Evolutionary conservation across 2,113 vertebrate species (phyloP), one percentile per base, ranked within the genome.

Genomic region (Xenopus laevis): DNA sequence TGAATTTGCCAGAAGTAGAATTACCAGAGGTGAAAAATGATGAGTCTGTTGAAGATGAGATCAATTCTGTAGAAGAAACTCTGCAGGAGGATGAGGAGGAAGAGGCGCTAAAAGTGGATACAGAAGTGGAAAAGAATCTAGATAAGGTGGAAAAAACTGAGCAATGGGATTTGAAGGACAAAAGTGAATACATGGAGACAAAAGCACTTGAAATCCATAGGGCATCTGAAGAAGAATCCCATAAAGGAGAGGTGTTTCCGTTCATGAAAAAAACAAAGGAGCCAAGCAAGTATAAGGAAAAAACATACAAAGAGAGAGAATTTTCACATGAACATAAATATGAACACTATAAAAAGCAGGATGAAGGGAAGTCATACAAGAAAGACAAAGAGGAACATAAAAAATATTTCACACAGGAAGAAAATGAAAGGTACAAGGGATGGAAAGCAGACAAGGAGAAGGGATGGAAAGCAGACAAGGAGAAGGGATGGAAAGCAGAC

Each of bases 361-460:
- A 70, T 21, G 68, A 7, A 40, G 67, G 50, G 13, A 77, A 70
- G 50, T 11, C 23, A 55, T 46, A 57, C 47, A 64, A 45, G 62
- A 70, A 77, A 16, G 60, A 55, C 23, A 77, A 21, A 20, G 67
- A 79, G 30, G 53, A 71, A 17, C 45, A 69, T 57, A 45, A 27
- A 23, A 52, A 73, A 45, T 20, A 47, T 58, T 4, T 71, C 2
- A 13, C 74, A 66, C 46, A 78, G 2, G 15, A 20, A 0, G 77
- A 85, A 80, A 82, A 76, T 78, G 78, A 53, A n/a, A 0, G 47
- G 40, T 20, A 66, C 18, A 67, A 76, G 27, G 70, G 27, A 15
- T 1, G 23, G 52, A 76, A 15, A 55, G 60, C 52, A n/a, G 44
- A 67, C 63, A 71, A 77, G 23, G 23, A 4, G 2, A 27, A 27